Evolutionary conservation across 2,888 invertebrate genomes (phyloP), one percentile per base, ranked within the genome.

Genomic region (Tryphoninae sp.): DNA sequence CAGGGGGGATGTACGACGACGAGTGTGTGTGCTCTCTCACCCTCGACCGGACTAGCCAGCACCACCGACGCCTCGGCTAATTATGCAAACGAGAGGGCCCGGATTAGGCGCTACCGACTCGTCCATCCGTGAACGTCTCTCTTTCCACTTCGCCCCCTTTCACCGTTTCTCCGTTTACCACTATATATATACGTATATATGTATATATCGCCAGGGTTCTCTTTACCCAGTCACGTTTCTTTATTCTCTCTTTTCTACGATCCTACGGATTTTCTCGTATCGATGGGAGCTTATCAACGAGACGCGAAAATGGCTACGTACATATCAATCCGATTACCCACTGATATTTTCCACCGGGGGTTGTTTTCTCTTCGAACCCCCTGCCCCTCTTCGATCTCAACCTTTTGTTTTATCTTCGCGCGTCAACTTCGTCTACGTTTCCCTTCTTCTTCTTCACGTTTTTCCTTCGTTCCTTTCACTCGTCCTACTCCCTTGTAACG

Each of bases 71-170:
- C 82, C 82, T 82, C 82, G 82, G 82, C 82, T 82, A 82, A 82
- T 82, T 82, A 82, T 82, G 86, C 85, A 86, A 87, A 87, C 85
- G 84, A 87, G 87, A 84, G 84, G 81, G 83, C 82, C 81, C 83
- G 76, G 86, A 87, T 85, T 87, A 87, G 86, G 85, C 84, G 85
- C 81, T 88, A 84, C 83, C 85, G 85, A 82, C 79, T 84, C 87
- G 84, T 86, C 87, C 88, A 86, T 88, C 88, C 89, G 88, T 86
- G 82, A 86, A 79, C 83, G 82, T 81, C 86, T 80, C 76, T 79
- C 78, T 74, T 78, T 80, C 72, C 77, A 73, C 40, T 42, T 19
- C 19, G 13, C 22, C 26, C 62, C 65, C 61, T 65, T 69, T 65
- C 45, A 19, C 69, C 55, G 4, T 49, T n/a, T 45, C 4, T 55